These are phyloP conservation scores for Syritta pipiens DNA, from an alignment of 2,888 invertebrate genomes.

Conservation along the genomic window DNA sequence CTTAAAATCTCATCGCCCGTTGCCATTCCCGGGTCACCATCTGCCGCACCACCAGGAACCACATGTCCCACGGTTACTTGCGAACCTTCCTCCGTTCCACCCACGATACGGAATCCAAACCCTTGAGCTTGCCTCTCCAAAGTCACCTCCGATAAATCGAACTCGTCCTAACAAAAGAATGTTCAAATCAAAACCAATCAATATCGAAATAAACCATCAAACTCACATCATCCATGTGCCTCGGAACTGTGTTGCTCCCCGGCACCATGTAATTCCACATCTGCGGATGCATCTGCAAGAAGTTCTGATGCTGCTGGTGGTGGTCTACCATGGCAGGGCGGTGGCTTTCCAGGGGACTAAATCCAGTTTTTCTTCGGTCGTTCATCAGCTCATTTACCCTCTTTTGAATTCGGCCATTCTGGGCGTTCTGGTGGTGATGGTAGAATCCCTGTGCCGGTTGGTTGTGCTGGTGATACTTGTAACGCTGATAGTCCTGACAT, in stretches of 20 bases:
- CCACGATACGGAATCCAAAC: slow-evolving; percentile 98
- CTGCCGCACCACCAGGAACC: slow-evolving; percentile 96
- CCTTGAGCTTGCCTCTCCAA: slow-evolving; percentile 94
- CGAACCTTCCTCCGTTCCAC: slow-evolving; percentile 98
- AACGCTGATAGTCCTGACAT: slow-evolving; percentile 76
- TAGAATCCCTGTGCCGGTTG: slow-evolving; percentile 53
- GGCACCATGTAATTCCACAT: slow-evolving; percentile 59
- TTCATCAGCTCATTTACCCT: slow-evolving; percentile 77
- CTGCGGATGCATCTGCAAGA: slow-evolving; percentile 36
- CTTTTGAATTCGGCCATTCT: slow-evolving; percentile 77
- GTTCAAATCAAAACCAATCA: no score
- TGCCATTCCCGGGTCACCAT: slow-evolving; percentile 92
- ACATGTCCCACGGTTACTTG: slow-evolving; percentile 98
- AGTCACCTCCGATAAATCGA: slow-evolving; percentile 81
- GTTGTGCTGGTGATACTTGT: slow-evolving; percentile 72
- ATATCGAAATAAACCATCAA: no score
- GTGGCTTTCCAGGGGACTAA: slow-evolving; percentile 76
- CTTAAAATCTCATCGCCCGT: slow-evolving; percentile 97
- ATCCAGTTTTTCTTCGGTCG: slow-evolving; percentile 76
- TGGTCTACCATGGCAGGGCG: slow-evolving; percentile 56
- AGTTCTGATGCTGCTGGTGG: slow-evolving; percentile 55
- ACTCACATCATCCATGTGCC: slow-evolving; percentile 56
- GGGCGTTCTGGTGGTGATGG: slow-evolving; percentile 72
- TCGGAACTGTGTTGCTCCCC: slow-evolving; percentile 37
- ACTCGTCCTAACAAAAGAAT: slow-evolving; percentile 71